Evolutionary conservation across 2,797 vertebrate genomes (phyloP).

Genomic region (Babyrousa celebensis): DNA sequence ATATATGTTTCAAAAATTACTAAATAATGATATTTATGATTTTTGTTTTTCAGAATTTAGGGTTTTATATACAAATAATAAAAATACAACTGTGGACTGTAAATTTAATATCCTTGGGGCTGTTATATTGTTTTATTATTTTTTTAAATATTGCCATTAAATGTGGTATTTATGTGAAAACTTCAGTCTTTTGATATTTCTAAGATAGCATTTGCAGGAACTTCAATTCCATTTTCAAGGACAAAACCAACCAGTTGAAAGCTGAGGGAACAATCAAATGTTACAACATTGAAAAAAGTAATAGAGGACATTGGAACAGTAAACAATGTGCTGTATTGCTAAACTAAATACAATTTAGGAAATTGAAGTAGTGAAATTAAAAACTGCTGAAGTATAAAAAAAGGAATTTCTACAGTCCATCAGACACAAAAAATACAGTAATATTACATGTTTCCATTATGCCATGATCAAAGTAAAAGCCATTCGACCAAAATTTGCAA

Average conservation of each 20-base stretch:
- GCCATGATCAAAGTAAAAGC: constrained; percentile 69
- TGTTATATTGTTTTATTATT: not conserved
- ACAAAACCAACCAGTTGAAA: constrained; percentile 53
- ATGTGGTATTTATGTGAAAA: not conserved
- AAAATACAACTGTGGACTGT: not conserved
- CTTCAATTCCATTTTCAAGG: constrained; percentile 62
- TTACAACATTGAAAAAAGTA: constrained; percentile 76
- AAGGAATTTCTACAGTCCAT: constrained; percentile 82
- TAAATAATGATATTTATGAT: not conserved
- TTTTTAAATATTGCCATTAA: not conserved
- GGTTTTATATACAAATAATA: not conserved
- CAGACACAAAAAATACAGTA: constrained; percentile 82
- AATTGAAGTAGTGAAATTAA: constrained; percentile 89
- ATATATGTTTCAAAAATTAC: not conserved
- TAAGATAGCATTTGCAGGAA: not conserved
- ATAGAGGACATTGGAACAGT: constrained; percentile 74
- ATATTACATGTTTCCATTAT: constrained; percentile 69
- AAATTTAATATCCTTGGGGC: not conserved
- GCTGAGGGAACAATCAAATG: constrained; percentile 65
- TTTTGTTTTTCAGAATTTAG: not conserved
- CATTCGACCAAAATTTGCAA: not conserved
- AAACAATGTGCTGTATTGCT: constrained; percentile 80
- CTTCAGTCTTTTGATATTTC: not conserved
- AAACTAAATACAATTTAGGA: constrained; percentile 88
- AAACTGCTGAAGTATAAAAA: constrained; percentile 88